A percentile compares a stretch with the other conserved stretches of the same genome.
Conservation (phyloP, 53 echinoderm and acorn worm species). For the Stichopus horrens region DNA sequence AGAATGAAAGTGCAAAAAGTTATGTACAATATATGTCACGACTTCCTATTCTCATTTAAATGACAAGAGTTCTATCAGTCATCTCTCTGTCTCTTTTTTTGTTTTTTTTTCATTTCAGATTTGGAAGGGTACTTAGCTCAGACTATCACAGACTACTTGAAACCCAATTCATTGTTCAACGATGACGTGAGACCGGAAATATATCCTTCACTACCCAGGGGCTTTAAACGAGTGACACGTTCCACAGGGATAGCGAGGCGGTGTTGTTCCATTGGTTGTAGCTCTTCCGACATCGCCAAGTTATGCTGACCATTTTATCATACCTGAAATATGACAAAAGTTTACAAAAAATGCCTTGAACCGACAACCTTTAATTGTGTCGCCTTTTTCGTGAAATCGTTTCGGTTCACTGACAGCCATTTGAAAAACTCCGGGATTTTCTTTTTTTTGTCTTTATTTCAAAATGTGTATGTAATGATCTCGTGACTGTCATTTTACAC, state of each 20-base stretch:
- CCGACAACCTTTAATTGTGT: not conserved
- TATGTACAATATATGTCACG: no score
- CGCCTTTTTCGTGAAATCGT: not conserved
- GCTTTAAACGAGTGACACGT: not conserved
- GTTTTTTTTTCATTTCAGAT: not conserved
- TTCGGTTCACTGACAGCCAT: slow-evolving; percentile 26
- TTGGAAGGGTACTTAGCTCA: slow-evolving; percentile 16
- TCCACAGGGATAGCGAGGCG: not conserved
- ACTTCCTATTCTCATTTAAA: no score
- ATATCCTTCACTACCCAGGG: not conserved
- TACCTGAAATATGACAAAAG: not conserved
- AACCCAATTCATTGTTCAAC: not conserved
- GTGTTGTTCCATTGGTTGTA: slow-evolving; percentile 15
- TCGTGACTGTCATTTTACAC: no score
- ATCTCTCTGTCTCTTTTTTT: not conserved
- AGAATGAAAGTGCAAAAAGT: no score
- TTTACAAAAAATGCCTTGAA: not conserved
- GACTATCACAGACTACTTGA: not conserved
- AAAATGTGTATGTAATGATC: no score
- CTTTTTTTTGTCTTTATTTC: no score
- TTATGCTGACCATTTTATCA: slow-evolving; percentile 11
- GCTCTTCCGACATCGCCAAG: slow-evolving; percentile 26
- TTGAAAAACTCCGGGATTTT: not conserved
- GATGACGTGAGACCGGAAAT: not conserved
- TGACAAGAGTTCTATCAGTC: no score